These are phyloP conservation scores for Microcebus tavaratra DNA, from an alignment of 2,113 vertebrate genomes.

Conservation along the genomic window DNA sequence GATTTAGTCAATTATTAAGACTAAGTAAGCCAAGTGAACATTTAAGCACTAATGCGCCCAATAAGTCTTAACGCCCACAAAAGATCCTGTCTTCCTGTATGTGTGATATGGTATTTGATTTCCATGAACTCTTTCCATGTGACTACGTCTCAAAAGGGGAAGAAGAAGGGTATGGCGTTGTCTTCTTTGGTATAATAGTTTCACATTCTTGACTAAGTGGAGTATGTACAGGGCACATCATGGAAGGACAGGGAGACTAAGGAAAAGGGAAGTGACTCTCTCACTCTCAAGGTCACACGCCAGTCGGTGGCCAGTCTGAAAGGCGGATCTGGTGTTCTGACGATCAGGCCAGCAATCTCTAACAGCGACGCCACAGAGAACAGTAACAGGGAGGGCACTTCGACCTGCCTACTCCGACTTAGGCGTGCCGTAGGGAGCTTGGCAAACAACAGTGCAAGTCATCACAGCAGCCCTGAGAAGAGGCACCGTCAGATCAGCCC, in stretches of 20 bases:
- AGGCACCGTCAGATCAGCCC: fast-evolving
- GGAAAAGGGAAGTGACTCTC: not conserved
- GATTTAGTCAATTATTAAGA: not conserved
- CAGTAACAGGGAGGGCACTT: fast-evolving
- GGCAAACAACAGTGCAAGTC: not conserved
- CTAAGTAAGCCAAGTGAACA: not conserved
- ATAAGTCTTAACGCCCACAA: not conserved
- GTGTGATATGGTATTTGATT: not conserved
- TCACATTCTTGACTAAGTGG: not conserved
- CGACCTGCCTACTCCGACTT: not conserved
- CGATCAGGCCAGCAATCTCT: not conserved
- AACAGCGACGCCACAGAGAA: not conserved
- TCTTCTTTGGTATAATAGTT: not conserved
- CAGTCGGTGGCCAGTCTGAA: fast-evolving
- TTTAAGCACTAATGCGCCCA: not conserved
- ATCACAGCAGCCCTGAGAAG: not conserved
- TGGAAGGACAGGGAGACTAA: not conserved
- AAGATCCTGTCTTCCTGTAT: not conserved
- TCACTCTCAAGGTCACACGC: not conserved
- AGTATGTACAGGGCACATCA: fast-evolving
- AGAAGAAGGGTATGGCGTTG: fast-evolving
- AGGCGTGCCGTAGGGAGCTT: not conserved
- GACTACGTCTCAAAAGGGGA: not conserved
- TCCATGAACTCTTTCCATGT: not conserved
- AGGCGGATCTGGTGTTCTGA: not conserved